Evolutionary conservation across 2,888 invertebrate species (phyloP), one percentile per base, ranked within the genome.

Genomic region (Dicyrtoma fusca): DNA sequence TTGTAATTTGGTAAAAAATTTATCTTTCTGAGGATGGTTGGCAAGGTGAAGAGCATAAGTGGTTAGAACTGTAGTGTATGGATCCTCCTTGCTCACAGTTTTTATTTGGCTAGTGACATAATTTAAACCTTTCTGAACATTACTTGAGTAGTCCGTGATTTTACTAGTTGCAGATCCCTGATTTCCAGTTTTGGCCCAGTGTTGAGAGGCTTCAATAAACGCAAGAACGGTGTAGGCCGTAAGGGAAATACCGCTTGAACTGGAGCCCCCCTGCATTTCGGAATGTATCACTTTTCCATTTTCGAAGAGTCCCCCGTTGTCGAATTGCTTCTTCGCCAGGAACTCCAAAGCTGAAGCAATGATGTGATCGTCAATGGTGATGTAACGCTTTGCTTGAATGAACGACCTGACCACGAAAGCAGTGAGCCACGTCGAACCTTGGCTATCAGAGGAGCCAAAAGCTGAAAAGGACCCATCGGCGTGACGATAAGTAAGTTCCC

Each of bases 381-480:
- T 90, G 81, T 89, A 90, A 23, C 85, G 83, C 69, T 82, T 85
- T 0, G 92, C 92, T 83, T 91, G 89, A 69, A 87, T 87, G 84
- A 94, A 91, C 0, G 92, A 89, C 78, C 90, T 88, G 0, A 89
- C 87, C 0, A 92, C 92, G 82, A 94, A 94, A 0, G 94, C 93
- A 1, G 94, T 94, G 73, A 95, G 84, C 96, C 95, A 92, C 75
- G 94, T 88, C 83, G 95, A 88, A 82, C 94, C 87, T 81, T 86
- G 85, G 79, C 87, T 81, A 84, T 91, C 88, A 79, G 88, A 82
- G 81, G 88, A 84, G 17, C 93, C 94, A 82, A 94, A 94, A 79
- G 94, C 88, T 84, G 92, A 88, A 84, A 96, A 98, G 0, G 96
- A 96, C 0, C 96, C 95, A 83, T 97, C 96, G 0, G 85, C 82